Evolutionary conservation across 2,888 invertebrate genomes (phyloP).

Genomic region (Epinotia demarniana): DNA sequence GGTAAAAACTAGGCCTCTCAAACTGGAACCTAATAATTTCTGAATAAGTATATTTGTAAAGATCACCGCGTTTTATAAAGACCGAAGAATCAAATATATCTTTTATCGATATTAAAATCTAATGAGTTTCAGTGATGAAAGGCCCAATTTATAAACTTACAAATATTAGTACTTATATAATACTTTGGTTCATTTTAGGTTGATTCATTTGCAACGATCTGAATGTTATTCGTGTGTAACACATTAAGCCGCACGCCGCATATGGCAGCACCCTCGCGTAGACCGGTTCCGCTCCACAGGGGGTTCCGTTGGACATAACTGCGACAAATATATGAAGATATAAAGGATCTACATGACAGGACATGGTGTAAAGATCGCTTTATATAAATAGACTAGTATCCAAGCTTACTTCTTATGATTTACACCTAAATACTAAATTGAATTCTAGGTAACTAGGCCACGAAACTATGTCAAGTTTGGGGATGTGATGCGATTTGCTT

Average conservation of each 20-base stretch:
- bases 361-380: not conserved
- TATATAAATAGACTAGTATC: no score
- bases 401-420: no score
- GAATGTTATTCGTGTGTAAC: slow-evolving; percentile 21
- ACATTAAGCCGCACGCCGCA: slow-evolving; percentile 27
- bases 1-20: no score
- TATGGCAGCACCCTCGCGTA: slow-evolving; percentile 35
- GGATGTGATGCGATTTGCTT: slow-evolving; percentile 4
- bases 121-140: no score
- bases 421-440: not conserved
- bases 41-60: no score
- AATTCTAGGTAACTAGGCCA: not conserved
- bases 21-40: no score
- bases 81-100: no score
- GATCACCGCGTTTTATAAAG: no score
- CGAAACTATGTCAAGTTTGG: not conserved
- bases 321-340: not conserved
- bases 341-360: not conserved
- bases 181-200: no score
- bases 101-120: no score
- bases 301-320: slow-evolving; percentile 27
- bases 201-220: slow-evolving; percentile 2
- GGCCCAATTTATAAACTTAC: no score
- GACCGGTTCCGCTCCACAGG: slow-evolving; percentile 30
- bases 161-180: not conserved